Evolutionary conservation across 2,113 vertebrate species (phyloP), one percentile per base, ranked within the genome.

Genomic region (Ptilonorhynchus violaceus): DNA sequence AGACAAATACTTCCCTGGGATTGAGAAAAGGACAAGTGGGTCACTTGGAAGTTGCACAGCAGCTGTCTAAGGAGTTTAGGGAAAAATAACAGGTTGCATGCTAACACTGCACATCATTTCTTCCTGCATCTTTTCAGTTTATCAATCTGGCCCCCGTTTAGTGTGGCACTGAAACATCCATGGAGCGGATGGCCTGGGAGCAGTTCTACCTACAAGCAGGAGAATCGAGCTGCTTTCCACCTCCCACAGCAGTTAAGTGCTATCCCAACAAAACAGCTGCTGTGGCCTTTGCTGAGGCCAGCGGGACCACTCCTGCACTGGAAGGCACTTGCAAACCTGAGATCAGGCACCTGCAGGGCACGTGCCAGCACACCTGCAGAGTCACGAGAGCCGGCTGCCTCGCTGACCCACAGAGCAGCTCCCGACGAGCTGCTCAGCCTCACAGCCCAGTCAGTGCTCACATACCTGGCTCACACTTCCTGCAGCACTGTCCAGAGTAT

Each of bases 1-100:
- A 84, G 96, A 97, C 97, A 99, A 88, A 46, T 98, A 98, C 19
- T 83, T 98, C 60, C 99, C 99, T 99, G 94, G 72, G 82, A 88
- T 77, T 20, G 58, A 75, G 12, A 90, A 69, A 59, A 90, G 44
- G 64, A 67, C 46, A 74, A 30, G 35, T 1, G 59, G 52, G 17
- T 91, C 3, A 3, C 35, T 33, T 39, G 31, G 17, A 70, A 78
- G 47, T 46, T 64, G 53, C 22, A 47, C 22, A 28, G 13, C 50
- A 87, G 47, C 31, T 73, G n/a, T 14, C 47, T 80, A 49, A 91
- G 27, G 8, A 67, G 16, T 35, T 68, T 28, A 46, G 41, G 49
- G 33, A 67, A 94, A 76, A 86, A 37, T 11, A 64, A 58, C 20
- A 75, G 30, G 21, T 25, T 35, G 35, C 41, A 13, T 46, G 33